These are phyloP conservation scores for Mionectes olivaceus DNA, from an alignment of 2,797 vertebrate species.

Conservation along the genomic window DNA sequence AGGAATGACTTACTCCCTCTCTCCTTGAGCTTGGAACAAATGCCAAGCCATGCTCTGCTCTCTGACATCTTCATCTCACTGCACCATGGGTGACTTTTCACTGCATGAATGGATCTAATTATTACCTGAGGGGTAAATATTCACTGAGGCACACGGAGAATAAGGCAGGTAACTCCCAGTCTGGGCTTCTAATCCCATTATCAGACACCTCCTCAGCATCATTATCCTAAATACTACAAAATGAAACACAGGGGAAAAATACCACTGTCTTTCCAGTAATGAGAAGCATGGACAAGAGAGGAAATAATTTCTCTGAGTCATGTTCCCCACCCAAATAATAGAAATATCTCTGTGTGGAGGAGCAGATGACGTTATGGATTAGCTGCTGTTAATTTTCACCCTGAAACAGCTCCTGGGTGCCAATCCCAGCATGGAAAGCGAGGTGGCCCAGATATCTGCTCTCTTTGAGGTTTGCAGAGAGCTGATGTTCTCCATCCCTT, in stretches of 20 bases:
- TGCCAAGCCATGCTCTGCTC: background rate
- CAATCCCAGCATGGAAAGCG: background rate
- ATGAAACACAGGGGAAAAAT: background rate
- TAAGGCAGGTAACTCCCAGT: slow-evolving; percentile 37
- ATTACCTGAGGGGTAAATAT: slow-evolving; percentile 53
- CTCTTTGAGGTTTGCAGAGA: background rate
- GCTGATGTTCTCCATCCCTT: background rate
- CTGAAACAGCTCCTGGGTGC: background rate
- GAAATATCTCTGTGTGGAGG: background rate
- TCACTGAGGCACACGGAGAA: background rate
- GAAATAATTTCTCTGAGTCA: slow-evolving; percentile 61
- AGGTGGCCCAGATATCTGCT: background rate
- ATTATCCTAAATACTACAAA: slow-evolving; percentile 31
- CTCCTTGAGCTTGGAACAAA: background rate
- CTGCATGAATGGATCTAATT: background rate
- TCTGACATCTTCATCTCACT: slow-evolving; percentile 12
- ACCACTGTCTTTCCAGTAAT: slow-evolving; percentile 10
- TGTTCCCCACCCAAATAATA: slow-evolving; percentile 25
- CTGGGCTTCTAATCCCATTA: slow-evolving; percentile 46
- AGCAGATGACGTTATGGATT: background rate
- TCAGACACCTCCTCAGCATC: slow-evolving; percentile 38
- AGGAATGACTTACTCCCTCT: background rate
- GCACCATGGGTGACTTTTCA: background rate
- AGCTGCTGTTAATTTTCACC: background rate
- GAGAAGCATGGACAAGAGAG: background rate